These are phyloP conservation scores for Ariopsis seemanni DNA, from an alignment of 2,113 vertebrate genomes.

Conservation along the genomic window DNA sequence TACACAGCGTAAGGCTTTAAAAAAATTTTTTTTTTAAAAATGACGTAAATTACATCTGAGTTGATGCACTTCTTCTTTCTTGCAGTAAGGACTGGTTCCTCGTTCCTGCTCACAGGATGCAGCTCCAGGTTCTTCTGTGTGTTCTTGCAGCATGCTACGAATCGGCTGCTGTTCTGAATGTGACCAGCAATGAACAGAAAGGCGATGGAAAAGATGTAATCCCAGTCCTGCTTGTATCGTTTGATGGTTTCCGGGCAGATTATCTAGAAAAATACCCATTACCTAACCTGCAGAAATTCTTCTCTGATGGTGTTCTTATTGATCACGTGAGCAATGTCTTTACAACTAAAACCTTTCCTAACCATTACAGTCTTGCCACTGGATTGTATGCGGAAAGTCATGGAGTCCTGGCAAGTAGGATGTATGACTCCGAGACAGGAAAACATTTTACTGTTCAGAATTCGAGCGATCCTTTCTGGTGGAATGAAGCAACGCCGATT, in stretches of 20 bases:
- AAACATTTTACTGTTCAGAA: slow-evolving; percentile 73
- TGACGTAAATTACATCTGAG: background rate
- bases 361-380: slow-evolving; percentile 89
- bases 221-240: slow-evolving; percentile 84
- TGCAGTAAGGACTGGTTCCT: slow-evolving; percentile 4
- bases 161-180: slow-evolving; percentile 7
- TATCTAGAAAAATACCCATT: slow-evolving; percentile 81
- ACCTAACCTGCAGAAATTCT: slow-evolving; percentile 78
- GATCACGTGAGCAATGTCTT: slow-evolving; percentile 81
- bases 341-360: slow-evolving; percentile 86
- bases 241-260: slow-evolving; percentile 92
- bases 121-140: slow-evolving; percentile 32
- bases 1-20: background rate
- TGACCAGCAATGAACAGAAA: background rate
- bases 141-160: slow-evolving; percentile 22
- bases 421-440: slow-evolving; percentile 80
- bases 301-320: slow-evolving; percentile 76
- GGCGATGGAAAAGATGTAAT: slow-evolving; percentile 47
- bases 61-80: background rate
- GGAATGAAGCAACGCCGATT: slow-evolving; percentile 84
- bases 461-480: slow-evolving; percentile 84
- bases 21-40: background rate
- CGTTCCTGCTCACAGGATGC: slow-evolving; percentile 24
- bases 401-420: slow-evolving; percentile 83
- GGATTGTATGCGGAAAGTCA: slow-evolving; percentile 87